A percentile compares a stretch with the other conserved stretches of the same genome.
These are phyloP conservation scores for Lepidurus arcticus DNA, from an alignment of 1,140 invertebrate species.

Conservation along the genomic window DNA sequence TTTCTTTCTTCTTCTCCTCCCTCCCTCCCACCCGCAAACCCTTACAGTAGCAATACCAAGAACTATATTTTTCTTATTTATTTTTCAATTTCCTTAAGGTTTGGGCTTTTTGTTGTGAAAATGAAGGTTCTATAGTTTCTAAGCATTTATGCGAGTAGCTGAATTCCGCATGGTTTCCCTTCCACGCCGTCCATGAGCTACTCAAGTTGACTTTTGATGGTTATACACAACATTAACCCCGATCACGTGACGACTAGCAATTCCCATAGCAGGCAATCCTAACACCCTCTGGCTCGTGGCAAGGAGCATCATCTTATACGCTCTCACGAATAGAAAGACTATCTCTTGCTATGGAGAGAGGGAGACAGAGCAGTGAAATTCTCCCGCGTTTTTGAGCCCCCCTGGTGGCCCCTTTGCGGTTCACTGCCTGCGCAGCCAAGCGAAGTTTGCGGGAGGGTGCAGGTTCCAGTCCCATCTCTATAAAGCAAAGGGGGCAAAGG, in stretches of 20 bases:
- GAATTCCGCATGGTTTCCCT: background rate
- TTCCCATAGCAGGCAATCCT: background rate
- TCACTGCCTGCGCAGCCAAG: constrained; percentile 16
- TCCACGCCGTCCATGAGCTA: background rate
- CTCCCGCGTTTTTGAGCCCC: background rate
- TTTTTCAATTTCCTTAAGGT: too few relatives aligned
- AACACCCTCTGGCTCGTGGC: background rate
- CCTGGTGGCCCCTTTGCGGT: constrained; percentile 1
- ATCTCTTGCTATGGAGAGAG: background rate
- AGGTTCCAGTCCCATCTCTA: background rate
- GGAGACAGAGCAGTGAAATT: background rate
- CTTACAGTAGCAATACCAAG: too few relatives aligned
- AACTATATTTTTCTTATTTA: too few relatives aligned
- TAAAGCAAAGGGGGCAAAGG: constrained; percentile 14
- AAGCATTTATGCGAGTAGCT: background rate
- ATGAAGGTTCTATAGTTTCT: too few relatives aligned
- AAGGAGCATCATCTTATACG: background rate
- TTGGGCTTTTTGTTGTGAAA: too few relatives aligned
- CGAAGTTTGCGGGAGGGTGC: constrained; percentile 20
- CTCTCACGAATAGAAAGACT: constrained; percentile 2
- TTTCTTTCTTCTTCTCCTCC: background rate
- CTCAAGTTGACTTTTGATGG: constrained; percentile 13
- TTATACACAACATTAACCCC: constrained; percentile 11
- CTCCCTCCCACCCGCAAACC: too few relatives aligned
- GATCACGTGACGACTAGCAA: background rate